Evolutionary conservation across 2,888 invertebrate species (phyloP).

Genomic region (Heteromyza rotundicornis): DNA sequence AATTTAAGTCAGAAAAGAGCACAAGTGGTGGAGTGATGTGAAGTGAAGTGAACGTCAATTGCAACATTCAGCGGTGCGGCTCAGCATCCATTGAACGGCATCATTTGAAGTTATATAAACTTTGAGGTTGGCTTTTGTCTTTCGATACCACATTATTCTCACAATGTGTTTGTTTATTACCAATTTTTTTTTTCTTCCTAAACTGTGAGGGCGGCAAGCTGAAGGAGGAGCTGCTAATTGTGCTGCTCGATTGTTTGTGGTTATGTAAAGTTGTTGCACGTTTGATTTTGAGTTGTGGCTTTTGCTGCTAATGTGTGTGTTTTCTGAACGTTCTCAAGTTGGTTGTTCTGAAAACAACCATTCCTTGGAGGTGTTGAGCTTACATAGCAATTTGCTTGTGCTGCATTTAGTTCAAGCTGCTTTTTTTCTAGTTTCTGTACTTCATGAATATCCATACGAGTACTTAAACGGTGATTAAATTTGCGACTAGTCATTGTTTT

Average conservation of each 20-base stretch:
- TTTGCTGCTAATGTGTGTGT: neutral
- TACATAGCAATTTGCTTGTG: neutral
- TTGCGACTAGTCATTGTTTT: no score
- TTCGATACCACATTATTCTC: neutral
- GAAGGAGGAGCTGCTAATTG: no score
- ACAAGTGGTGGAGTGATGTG: no score
- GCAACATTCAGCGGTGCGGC: neutral
- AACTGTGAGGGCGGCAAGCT: neutral
- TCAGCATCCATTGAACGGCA: conserved; percentile 7
- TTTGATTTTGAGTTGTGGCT: neutral
- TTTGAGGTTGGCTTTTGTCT: neutral
- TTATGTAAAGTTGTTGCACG: neutral
- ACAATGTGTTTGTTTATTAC: conserved; percentile 10
- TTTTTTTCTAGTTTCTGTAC: no score
- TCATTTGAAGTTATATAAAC: neutral
- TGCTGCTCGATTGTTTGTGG: neutral
- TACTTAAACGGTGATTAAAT: no score
- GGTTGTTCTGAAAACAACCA: neutral
- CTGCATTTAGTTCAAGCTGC: no score
- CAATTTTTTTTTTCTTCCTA: neutral
- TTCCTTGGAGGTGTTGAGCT: neutral
- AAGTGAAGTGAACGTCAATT: neutral
- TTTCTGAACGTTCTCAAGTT: no score
- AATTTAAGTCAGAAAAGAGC: no score
- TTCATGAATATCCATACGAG: no score